A percentile compares a stretch with the other conserved stretches of the same genome.
These are phyloP conservation scores for Psammodynastes pulverulentus DNA, from an alignment of 2,113 vertebrate species.

Conservation along the genomic window DNA sequence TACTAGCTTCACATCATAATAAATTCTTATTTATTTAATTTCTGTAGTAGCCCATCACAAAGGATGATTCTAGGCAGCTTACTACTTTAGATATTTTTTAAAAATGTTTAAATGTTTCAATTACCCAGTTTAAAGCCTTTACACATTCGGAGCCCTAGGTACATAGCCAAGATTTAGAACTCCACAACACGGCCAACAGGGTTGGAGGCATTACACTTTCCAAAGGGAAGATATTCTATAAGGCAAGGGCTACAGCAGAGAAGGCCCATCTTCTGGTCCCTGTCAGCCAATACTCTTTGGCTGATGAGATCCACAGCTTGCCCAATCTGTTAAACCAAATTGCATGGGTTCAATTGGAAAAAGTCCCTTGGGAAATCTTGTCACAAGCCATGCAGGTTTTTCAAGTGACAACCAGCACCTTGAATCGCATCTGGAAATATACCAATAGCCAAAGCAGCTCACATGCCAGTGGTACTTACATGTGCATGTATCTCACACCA, in stretches of 20 bases:
- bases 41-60: not conserved
- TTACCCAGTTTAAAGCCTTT: not conserved
- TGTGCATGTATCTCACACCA: not conserved
- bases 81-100: not conserved
- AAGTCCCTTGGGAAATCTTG: not conserved
- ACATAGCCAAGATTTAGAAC: no score
- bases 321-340: not conserved
- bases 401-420: not conserved
- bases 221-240: not conserved
- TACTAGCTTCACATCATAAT: not conserved
- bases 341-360: not conserved
- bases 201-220: not conserved
- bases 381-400: not conserved
- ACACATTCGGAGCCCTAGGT: no score
- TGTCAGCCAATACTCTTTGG: not conserved
- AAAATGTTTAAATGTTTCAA: not conserved
- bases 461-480: not conserved
- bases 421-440: not conserved
- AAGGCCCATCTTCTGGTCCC: not conserved
- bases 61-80: not conserved
- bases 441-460: not conserved
- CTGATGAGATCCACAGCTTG: not conserved
- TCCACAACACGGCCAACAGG: no score
- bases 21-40: not conserved
- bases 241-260: not conserved